Conservation (phyloP, 2,888 invertebrate species). For the Eupithecia pulchellata region DNA sequence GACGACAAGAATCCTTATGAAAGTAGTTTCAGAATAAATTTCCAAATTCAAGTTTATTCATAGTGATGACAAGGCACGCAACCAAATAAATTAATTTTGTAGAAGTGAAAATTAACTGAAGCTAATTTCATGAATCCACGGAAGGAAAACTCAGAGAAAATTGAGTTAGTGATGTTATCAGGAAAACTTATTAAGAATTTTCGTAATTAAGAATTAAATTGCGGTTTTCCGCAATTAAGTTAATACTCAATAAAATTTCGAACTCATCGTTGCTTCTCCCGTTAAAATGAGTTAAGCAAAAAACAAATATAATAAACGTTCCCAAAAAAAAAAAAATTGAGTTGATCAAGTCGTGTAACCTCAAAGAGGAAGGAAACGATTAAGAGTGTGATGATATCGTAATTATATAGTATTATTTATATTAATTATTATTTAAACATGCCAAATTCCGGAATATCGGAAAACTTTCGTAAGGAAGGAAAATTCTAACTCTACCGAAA, state of each 20-base stretch:
- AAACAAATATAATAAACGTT: background rate
- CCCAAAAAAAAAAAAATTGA: background rate
- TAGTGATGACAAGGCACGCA: constrained; percentile 38
- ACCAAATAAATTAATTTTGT: constrained; percentile 37
- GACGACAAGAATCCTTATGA: background rate
- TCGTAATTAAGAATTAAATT: constrained; percentile 24
- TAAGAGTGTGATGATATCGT: no score
- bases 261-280: background rate
- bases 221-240: constrained; percentile 12
- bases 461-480: constrained; percentile 5
- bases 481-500: background rate
- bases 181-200: constrained; percentile 29
- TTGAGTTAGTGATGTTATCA: constrained; percentile 37
- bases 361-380: background rate
- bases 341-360: background rate
- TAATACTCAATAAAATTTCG: background rate
- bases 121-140: constrained; percentile 36
- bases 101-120: constrained; percentile 42
- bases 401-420: no score
- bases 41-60: constrained; percentile 24
- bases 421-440: no score
- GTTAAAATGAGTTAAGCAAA: background rate
- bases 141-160: constrained; percentile 34
- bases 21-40: constrained; percentile 14
- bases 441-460: background rate